A percentile compares a stretch with the other conserved stretches of the same genome.
Conservation (phyloP, 2,888 invertebrate genomes). For the Eurytoma californica region DNA sequence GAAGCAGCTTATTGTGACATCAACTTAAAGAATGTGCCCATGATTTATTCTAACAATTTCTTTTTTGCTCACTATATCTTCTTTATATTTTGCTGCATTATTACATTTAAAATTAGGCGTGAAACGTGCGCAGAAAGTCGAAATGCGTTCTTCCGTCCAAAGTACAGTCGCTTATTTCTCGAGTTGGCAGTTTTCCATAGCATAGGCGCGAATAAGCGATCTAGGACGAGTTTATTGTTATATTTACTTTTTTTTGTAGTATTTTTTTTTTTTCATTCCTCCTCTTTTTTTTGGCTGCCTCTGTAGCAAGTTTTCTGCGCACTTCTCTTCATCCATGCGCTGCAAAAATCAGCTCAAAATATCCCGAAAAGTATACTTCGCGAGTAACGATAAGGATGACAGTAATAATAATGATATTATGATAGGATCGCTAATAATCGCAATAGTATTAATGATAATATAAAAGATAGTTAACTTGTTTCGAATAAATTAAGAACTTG, state of each 20-base stretch:
- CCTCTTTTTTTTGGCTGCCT: slow-evolving; percentile 49
- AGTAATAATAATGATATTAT: slow-evolving; percentile 33
- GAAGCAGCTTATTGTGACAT: slow-evolving; percentile 56
- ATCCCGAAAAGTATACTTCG: slow-evolving; percentile 59
- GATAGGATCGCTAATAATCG: slow-evolving; percentile 44
- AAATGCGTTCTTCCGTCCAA: slow-evolving; percentile 38
- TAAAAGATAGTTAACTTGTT: slow-evolving; percentile 50
- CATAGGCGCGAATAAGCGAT: slow-evolving; percentile 37
- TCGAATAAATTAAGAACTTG: slow-evolving; percentile 52
- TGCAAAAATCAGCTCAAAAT: slow-evolving; percentile 70
- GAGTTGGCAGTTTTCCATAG: slow-evolving; percentile 53
- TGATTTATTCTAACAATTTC: not conserved
- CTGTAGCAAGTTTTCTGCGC: slow-evolving; percentile 28
- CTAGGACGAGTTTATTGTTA: slow-evolving; percentile 22
- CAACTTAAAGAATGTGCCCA: not conserved
- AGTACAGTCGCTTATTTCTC: slow-evolving; percentile 31
- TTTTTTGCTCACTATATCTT: not conserved
- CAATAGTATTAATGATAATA: slow-evolving; percentile 47
- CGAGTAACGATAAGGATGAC: slow-evolving; percentile 45
- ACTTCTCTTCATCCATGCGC: slow-evolving; percentile 69
- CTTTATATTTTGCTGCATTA: not conserved
- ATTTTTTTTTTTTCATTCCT: slow-evolving; percentile 33
- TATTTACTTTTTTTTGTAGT: slow-evolving; percentile 16
- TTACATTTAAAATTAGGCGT: slow-evolving; percentile 27
- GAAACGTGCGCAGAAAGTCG: slow-evolving; percentile 12